Base-by-base conservation (phyloP, 2,797 vertebrate species). In the Chelonia mydas region DNA sequence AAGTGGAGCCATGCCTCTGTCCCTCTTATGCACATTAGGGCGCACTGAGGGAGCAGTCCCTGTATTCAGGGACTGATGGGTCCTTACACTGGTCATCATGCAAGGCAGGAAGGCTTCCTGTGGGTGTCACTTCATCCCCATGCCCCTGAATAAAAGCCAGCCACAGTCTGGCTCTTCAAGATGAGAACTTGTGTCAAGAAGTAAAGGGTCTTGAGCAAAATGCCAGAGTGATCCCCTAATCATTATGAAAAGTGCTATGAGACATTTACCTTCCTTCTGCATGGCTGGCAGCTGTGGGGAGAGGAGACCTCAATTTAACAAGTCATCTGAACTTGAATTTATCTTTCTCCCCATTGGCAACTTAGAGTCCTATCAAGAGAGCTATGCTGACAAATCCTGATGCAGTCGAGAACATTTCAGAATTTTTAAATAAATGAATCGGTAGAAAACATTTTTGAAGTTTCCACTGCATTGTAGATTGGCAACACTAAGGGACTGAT, bases 351-450 rank as follows among this genome's bases (percentile, higher is more conserved):
- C 41, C 59, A 90, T 5, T 78, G 86, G 45, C 33, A 90, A 53
- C 74, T 53, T 53, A 53, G 51, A 93, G 45, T 11, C 61, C 45
- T 86, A 33, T 78, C 81, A 72, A 79, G 41, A 90, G 3, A 84
- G 28, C 25, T 76, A 79, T 65, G 47, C 21, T 76, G 87, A 80
- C 76, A 87, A 96, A 45, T 47, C 86, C n/a, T 81, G 61, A 72
- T 83, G 21, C 16, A 89, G 79, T 7, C 81, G 17, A 94, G 76
- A 55, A 77, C 4, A 78, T 5, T 72, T 95, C 53, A 61, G 54
- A 89, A 90, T 92, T 90, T 89, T n/a, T 87, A 90, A 94, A 82
- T 21, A 82, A 87, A 80, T 54, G 28, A 76, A 79, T 86, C 51
- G 88, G 54, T 82, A 13, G 81, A 47, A 92, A 74, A 74, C 41